Evolutionary conservation across 37 sponge, comb jelly and placozoan species (phyloP).

Genomic region (Agelas oroides): DNA sequence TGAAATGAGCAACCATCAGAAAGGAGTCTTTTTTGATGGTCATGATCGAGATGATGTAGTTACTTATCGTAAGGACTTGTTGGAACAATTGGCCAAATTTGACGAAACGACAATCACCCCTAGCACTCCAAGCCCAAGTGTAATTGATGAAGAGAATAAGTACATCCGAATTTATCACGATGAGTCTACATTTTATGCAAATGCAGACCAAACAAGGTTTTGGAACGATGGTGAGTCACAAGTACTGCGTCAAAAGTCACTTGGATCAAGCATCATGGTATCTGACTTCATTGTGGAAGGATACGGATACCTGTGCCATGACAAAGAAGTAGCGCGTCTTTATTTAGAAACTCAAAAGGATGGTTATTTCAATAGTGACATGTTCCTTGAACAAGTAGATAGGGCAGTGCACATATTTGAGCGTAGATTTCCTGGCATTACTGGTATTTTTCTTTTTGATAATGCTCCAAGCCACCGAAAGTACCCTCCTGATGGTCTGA

Average conservation of each 20-base stretch:
- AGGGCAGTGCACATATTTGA: constrained; percentile 44
- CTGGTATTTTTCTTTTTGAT: constrained; percentile 54
- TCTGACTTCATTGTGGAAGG: constrained; percentile 58
- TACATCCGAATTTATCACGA: constrained; percentile 48
- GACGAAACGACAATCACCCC: not conserved
- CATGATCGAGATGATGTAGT: constrained; percentile 51
- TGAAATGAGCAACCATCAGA: constrained; percentile 15
- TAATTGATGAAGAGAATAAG: not conserved
- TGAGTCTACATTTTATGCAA: constrained; percentile 49
- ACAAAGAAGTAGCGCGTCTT: not conserved
- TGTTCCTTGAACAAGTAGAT: constrained; percentile 47
- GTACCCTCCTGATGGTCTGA: constrained; percentile 36
- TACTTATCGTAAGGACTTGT: too few relatives aligned
- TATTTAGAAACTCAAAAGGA: constrained; percentile 20
- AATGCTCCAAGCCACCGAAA: constrained; percentile 50
- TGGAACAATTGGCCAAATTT: not conserved
- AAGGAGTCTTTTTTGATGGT: constrained; percentile 55
- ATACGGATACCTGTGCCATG: constrained; percentile 33
- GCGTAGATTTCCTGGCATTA: constrained; percentile 29
- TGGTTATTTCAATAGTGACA: constrained; percentile 45
- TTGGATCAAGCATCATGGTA: constrained; percentile 37
- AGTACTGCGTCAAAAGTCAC: constrained; percentile 33
- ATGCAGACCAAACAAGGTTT: constrained; percentile 30
- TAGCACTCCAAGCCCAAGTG: not conserved
- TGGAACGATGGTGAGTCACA: constrained; percentile 22